Base-by-base conservation (phyloP, 2,797 vertebrate genomes). In the Girardinus metallicus region DNA sequence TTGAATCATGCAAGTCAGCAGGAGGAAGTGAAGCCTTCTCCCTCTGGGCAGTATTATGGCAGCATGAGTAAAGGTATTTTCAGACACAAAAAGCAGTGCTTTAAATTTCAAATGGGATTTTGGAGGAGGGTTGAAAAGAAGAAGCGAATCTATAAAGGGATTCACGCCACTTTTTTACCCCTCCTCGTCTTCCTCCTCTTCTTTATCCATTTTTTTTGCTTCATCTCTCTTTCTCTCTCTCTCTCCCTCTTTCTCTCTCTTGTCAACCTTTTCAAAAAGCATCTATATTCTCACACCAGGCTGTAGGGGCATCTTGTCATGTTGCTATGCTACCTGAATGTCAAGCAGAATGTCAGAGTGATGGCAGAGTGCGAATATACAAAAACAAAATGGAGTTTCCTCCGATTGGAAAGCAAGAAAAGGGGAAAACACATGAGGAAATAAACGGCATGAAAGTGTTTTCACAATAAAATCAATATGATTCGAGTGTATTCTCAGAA, bases 261-360 rank as follows among this genome's bases (percentile, higher is more conserved):
- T 94, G 93, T 96, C 95, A 95, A 95, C 95, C 94, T 95, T 95
- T 96, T 95, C 94, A 95, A 88, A 93, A 93, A 92, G 90, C 93
- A 92, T 93, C 91, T 93, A 91, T 93, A 95, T 94, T 94, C 93
- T 94, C 93, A 86, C 88, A 85, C 91, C 85, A 82, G 91, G 92
- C 94, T 94, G 91, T 93, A 90, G 93, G 91, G 93, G 88, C 90
- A 89, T 95, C 93, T 95, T 95, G 94, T 95, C 95, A 95, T 95
- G 93, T 95, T 95, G 94, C 95, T 94, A 94, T 92, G 94, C 93
- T 95, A 94, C 94, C 94, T 95, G 95, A 96, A 96, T 96, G 93
- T 95, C 95, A 95, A 95, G 88, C 89, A 91, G 92, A 93, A 94
- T 92, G 88, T 93, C 92, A 94, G 86, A 93, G 87, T 93, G 90